Base-by-base conservation (phyloP, 1,140 invertebrate species). In the Macrosteles quadrilineatus region DNA sequence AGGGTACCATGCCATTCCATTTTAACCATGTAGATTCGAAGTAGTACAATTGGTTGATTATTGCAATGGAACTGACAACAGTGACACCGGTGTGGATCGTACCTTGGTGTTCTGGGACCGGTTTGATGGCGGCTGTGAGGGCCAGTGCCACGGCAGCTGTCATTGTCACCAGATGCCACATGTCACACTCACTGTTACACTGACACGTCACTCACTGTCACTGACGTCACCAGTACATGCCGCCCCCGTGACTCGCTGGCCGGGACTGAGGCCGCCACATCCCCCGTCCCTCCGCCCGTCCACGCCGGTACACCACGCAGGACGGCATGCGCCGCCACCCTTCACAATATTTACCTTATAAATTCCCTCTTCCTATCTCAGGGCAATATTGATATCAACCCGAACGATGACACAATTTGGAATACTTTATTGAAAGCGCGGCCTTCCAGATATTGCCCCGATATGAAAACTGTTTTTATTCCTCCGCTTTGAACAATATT, bases 391-490 rank as follows among this genome's bases (percentile, higher is more conserved):
- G 55, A 59, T 59, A 59, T 59, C 55, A 59, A 59, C 55, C 55
- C 14, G n/a, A 59, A 59, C 55, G 55, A 59, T 59, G 55, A 59
- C 55, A 59, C 55, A 59, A 59, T 59, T 59, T 59, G 55, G 55
- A 59, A 59, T 59, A 59, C 55, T 59, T 59, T 59, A 59, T 59
- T 59, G 55, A 59, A 59, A 59, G 23, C 55, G 23, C 55, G 23
- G 55, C 21, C 55, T 23, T 23, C 55, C 55, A 59, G 55, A 59
- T 59, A 59, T 59, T 59, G 55, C 23, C 25, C 55, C 55, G 55
- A 59, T 59, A 59, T 59, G 55, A 59, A 59, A 59, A 59, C 55
- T 59, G 55, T 59, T 59, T 59, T 59, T 59, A 59, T 59, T 59
- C 55, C 23, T 25, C 55, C 55, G 55, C 55, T 59, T 59, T 59